Evolutionary conservation across 2,113 vertebrate species (phyloP).

Genomic region (Trichechus manatus): DNA sequence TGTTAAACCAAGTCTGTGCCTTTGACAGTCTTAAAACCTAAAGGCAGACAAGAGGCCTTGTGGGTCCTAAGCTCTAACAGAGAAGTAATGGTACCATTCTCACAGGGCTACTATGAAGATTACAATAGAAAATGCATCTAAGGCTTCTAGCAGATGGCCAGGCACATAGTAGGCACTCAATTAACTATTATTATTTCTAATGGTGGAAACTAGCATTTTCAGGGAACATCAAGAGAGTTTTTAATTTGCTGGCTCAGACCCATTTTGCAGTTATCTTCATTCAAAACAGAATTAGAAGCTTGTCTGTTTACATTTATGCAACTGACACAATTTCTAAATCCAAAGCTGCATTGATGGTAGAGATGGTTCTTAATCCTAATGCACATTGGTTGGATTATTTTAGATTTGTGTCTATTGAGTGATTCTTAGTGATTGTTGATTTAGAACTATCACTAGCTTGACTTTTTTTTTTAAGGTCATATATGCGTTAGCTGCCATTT

Average conservation of each 20-base stretch:
- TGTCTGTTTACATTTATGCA: not conserved
- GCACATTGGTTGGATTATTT: not conserved
- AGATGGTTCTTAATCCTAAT: not conserved
- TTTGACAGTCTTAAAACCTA: not conserved
- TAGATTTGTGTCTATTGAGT: not conserved
- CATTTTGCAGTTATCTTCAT: not conserved
- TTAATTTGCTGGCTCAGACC: not conserved
- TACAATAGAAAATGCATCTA: not conserved
- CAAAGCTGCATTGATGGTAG: not conserved
- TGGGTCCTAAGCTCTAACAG: not conserved
- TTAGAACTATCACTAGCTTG: not conserved
- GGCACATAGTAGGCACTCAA: not conserved
- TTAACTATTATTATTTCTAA: not conserved
- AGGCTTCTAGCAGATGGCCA: not conserved
- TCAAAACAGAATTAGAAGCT: not conserved
- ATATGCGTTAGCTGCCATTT: not conserved
- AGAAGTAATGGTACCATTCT: not conserved
- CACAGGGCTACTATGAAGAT: not conserved
- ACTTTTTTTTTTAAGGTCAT: not conserved
- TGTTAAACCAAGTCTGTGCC: not conserved
- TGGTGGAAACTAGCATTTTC: not conserved
- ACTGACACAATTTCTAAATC: not conserved
- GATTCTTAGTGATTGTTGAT: not conserved
- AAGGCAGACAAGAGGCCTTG: not conserved
- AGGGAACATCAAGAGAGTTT: slow-evolving; percentile 5